phyloP scores from a whole-genome alignment of 2,888 invertebrate genomes.

The Polydesmus complanatus region DNA sequence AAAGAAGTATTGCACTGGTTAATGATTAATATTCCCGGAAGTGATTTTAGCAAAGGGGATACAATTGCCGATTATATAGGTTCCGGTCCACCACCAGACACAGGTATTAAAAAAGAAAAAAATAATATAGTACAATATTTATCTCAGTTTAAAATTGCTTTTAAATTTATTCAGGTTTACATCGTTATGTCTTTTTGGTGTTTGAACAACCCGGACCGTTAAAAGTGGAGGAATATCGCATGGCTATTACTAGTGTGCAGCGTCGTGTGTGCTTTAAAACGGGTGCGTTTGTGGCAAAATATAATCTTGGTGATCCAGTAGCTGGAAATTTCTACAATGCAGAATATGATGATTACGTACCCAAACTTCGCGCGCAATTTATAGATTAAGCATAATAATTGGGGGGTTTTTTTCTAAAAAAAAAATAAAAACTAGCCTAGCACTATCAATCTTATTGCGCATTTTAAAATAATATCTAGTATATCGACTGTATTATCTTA shows the following conservation, averaged over 20 bases:
- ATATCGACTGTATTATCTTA: no score
- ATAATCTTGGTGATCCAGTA: conserved; percentile 28
- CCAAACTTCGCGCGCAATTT: conserved; percentile 66
- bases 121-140: no score
- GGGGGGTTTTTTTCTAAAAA: no score
- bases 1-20: conserved; percentile 88
- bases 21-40: conserved; percentile 68
- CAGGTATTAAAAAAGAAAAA: no score
- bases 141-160: background rate
- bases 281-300: conserved; percentile 29
- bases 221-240: conserved; percentile 29
- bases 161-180: conserved; percentile 38
- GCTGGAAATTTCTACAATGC: conserved; percentile 33
- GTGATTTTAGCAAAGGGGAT: conserved; percentile 53
- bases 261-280: conserved; percentile 37
- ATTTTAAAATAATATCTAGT: no score
- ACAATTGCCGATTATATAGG: conserved; percentile 59
- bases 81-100: conserved; percentile 65
- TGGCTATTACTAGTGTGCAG: conserved; percentile 31
- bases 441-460: no score
- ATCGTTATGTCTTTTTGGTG: conserved; percentile 63
- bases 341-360: conserved; percentile 34
- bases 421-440: no score
- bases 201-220: conserved; percentile 49
- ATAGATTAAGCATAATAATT: no score